Conservation (phyloP, 2,113 vertebrate genomes). For the Scatophagus argus region DNA sequence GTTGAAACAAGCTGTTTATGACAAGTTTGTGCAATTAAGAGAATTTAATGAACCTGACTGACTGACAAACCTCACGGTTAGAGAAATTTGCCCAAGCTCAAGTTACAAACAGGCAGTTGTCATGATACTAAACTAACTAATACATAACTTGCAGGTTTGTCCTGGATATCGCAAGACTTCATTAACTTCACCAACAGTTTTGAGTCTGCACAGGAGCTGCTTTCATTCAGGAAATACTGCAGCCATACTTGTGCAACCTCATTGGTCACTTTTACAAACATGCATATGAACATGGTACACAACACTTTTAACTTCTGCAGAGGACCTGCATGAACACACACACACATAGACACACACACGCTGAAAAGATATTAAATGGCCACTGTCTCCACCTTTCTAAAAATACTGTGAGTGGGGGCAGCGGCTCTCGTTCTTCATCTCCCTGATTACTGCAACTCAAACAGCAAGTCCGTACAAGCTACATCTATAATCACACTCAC, state of each 20-base stretch:
- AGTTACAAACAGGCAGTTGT: neutral
- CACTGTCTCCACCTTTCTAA: constrained; percentile 28
- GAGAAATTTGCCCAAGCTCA: too few species aligned
- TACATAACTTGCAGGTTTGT: neutral
- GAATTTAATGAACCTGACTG: neutral
- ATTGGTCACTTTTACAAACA: neutral
- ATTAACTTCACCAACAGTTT: constrained; percentile 19
- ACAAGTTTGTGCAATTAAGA: neutral
- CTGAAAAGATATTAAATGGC: constrained; percentile 41
- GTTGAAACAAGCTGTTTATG: neutral
- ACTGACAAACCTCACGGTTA: too few species aligned
- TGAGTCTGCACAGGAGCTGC: constrained; percentile 11
- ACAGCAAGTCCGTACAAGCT: constrained; percentile 7
- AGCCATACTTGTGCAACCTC: constrained; percentile 21
- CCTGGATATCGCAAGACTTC: constrained; percentile 12
- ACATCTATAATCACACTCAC: constrained; percentile 21
- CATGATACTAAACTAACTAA: neutral
- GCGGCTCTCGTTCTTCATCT: constrained; percentile 25
- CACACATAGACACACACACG: neutral
- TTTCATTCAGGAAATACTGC: constrained; percentile 11
- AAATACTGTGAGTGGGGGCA: constrained; percentile 26
- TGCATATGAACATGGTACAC: neutral
- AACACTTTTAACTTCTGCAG: neutral
- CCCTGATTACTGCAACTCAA: constrained; percentile 49
- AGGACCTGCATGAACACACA: neutral